A percentile compares a stretch with the other conserved stretches of the same genome.
phyloP scores from a whole-genome alignment of 2,113 vertebrate species.

The Zeus faber region DNA sequence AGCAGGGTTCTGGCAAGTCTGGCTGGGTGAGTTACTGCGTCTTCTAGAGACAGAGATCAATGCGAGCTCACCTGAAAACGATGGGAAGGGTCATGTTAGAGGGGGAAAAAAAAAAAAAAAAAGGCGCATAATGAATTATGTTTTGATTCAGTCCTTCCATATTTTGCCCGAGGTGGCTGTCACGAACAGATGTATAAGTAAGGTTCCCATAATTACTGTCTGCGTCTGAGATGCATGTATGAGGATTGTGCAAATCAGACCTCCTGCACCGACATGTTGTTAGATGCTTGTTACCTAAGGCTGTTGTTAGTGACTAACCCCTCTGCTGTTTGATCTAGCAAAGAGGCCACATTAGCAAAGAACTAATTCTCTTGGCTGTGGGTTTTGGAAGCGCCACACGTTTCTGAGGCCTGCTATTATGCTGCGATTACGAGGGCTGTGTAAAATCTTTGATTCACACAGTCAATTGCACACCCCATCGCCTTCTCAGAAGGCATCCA shows the following conservation, averaged over 20 bases:
- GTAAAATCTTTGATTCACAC: slow-evolving; percentile 26
- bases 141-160: slow-evolving; percentile 65
- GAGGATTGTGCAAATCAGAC: slow-evolving; percentile 68
- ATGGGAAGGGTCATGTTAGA: slow-evolving; percentile 3
- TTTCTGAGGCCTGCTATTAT: slow-evolving; percentile 48
- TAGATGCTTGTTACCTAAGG: slow-evolving; percentile 53
- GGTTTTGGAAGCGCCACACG: slow-evolving; percentile 51
- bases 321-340: slow-evolving; percentile 61
- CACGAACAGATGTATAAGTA: slow-evolving; percentile 69
- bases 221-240: slow-evolving; percentile 55
- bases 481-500: slow-evolving; percentile 27
- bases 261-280: slow-evolving; percentile 68
- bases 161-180: slow-evolving; percentile 67
- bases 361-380: slow-evolving; percentile 71
- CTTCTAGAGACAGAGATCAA: slow-evolving; percentile 61
- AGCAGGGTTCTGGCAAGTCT: slow-evolving; percentile 67
- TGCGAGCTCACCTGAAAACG: slow-evolving; percentile 39
- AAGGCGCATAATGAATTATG: slow-evolving; percentile 70
- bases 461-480: background rate
- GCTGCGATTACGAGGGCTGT: slow-evolving; percentile 29
- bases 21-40: slow-evolving; percentile 63
- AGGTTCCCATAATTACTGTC: slow-evolving; percentile 68
- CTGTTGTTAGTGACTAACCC: slow-evolving; percentile 60
- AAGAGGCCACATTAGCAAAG: slow-evolving; percentile 71
- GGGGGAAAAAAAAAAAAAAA: slow-evolving; percentile 37